Conservation (phyloP, 2,888 invertebrate genomes). For the Hofmannophila pseudospretella region DNA sequence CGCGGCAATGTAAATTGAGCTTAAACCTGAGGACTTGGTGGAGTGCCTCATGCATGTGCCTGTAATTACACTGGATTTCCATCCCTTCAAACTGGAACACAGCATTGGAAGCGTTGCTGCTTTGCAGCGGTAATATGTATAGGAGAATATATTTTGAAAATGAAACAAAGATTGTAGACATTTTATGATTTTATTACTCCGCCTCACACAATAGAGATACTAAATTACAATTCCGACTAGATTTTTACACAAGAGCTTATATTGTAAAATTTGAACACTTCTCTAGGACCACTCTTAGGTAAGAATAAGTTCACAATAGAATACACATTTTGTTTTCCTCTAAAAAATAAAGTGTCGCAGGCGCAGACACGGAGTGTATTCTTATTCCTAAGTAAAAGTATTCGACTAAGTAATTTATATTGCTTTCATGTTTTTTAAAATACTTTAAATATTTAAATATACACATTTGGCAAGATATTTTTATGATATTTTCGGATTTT, state of each 20-base stretch:
- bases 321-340: slow-evolving; percentile 21
- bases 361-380: slow-evolving; percentile 13
- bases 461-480: too few species aligned
- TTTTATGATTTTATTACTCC: neutral
- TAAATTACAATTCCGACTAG: slow-evolving; percentile 3
- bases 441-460: too few species aligned
- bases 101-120: too few species aligned
- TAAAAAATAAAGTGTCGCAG: slow-evolving; percentile 30
- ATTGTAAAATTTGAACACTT: slow-evolving; percentile 45
- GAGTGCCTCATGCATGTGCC: too few species aligned
- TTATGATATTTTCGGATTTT: too few species aligned
- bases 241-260: slow-evolving; percentile 5
- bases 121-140: too few species aligned
- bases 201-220: slow-evolving; percentile 1
- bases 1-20: too few species aligned
- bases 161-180: neutral
- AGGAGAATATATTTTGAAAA: too few species aligned
- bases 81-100: too few species aligned
- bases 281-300: slow-evolving; percentile 25
- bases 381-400: neutral
- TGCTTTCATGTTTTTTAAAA: neutral
- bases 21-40: too few species aligned
- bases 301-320: slow-evolving; percentile 13
- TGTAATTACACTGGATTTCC: too few species aligned
- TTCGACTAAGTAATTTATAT: neutral